Conservation (phyloP, 1,140 invertebrate species). For the Aethina tumida region DNA sequence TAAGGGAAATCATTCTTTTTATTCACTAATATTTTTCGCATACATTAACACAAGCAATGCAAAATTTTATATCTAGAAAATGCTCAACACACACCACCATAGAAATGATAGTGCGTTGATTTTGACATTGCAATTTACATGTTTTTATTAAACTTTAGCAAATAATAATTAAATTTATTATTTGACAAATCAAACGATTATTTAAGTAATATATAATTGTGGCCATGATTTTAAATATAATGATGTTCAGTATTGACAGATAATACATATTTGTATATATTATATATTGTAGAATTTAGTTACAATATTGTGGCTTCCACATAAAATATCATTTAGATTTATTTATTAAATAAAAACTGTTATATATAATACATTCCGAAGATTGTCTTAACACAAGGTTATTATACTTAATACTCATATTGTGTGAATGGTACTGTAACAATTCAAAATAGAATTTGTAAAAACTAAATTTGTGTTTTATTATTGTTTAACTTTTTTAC, state of each 20-base stretch:
- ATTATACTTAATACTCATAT: conserved; percentile 19
- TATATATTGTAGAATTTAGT: conserved; percentile 16
- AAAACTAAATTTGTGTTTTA: conserved; percentile 1
- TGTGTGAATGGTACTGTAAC: conserved; percentile 19
- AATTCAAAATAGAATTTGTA: conserved; percentile 15
- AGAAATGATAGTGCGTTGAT: too few relatives aligned
- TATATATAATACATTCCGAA: conserved; percentile 19
- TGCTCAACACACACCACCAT: too few relatives aligned
- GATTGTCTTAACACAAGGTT: conserved; percentile 14
- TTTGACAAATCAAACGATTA: too few relatives aligned
- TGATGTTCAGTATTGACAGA: conserved; percentile 14
- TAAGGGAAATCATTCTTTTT: too few relatives aligned
- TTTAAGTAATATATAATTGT: conserved; percentile 11
- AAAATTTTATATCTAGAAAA: too few relatives aligned
- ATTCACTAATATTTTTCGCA: too few relatives aligned
- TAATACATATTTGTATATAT: conserved; percentile 17
- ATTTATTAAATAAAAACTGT: conserved; percentile 16
- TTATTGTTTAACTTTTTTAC: background rate
- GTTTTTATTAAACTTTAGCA: too few relatives aligned
- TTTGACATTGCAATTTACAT: too few relatives aligned
- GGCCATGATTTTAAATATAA: conserved; percentile 18
- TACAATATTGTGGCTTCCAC: conserved; percentile 18
- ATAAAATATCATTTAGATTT: conserved; percentile 14
- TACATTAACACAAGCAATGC: too few relatives aligned
- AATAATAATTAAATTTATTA: too few relatives aligned